phyloP scores from a whole-genome alignment of 92 coral and sea anemone species.

The Blastomussa wellsi region DNA sequence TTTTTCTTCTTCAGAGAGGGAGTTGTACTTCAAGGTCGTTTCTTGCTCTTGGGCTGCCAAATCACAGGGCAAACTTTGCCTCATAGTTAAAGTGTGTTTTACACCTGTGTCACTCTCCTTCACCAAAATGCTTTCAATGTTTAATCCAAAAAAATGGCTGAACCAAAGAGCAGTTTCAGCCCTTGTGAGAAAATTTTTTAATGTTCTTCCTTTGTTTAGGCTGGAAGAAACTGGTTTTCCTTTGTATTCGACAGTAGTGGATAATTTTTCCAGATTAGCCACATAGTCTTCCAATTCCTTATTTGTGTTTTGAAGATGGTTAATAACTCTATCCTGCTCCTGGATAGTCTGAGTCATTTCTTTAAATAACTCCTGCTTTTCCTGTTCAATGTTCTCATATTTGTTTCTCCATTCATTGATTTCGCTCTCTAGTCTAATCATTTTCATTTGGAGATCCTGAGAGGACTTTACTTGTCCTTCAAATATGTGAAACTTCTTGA shows the following conservation, averaged over 20 bases:
- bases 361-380: conserved; percentile 48
- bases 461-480: conserved; percentile 48
- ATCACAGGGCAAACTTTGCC: conserved; percentile 12
- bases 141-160: conserved; percentile 61
- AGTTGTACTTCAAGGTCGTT: neutral
- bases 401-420: conserved; percentile 42
- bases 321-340: conserved; percentile 32
- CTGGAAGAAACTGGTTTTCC: conserved; percentile 55
- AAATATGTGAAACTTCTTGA: conserved; percentile 53
- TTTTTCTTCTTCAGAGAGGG: conserved; percentile 42
- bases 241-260: conserved; percentile 24
- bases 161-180: conserved; percentile 82
- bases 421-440: conserved; percentile 27
- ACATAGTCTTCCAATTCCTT: conserved; percentile 48
- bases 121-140: conserved; percentile 53
- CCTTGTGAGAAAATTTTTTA: conserved; percentile 55
- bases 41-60: conserved; percentile 23
- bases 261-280: conserved; percentile 26
- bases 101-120: conserved; percentile 47
- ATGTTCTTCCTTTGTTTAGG: conserved; percentile 64
- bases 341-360: conserved; percentile 37
- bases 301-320: conserved; percentile 43
- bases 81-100: conserved; percentile 12
- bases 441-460: conserved; percentile 21
- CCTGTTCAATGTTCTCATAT: conserved; percentile 44